Evolutionary conservation across 2,113 vertebrate species (phyloP).

Genomic region (Pachypanchax playfairii): DNA sequence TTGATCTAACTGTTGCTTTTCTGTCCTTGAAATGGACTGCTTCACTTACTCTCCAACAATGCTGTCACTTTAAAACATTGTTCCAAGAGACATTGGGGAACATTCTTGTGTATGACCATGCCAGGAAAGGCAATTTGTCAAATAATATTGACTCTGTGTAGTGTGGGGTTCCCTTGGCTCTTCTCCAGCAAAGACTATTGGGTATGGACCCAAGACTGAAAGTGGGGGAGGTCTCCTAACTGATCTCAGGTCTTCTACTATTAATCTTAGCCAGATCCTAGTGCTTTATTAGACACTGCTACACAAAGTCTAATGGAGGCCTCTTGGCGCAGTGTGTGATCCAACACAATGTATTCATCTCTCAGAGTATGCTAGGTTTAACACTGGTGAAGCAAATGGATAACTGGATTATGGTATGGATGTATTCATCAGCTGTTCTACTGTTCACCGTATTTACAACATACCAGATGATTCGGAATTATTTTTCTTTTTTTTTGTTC

Average conservation of each 20-base stretch:
- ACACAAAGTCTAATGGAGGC: slow-evolving; percentile 64
- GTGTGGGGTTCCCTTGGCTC: slow-evolving; percentile 61
- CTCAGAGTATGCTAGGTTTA: slow-evolving; percentile 37
- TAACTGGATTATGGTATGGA: slow-evolving; percentile 15
- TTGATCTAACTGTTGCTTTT: slow-evolving; percentile 44
- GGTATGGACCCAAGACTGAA: slow-evolving; percentile 49
- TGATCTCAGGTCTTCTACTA: slow-evolving; percentile 61
- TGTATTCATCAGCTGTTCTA: slow-evolving; percentile 16
- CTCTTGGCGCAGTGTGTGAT: slow-evolving; percentile 42
- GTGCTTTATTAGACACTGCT: slow-evolving; percentile 59
- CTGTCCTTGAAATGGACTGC: slow-evolving; percentile 47
- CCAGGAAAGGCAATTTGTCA: slow-evolving; percentile 77
- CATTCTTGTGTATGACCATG: slow-evolving; percentile 67
- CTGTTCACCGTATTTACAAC: slow-evolving; percentile 13
- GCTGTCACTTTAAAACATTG: slow-evolving; percentile 55
- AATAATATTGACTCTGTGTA: slow-evolving; percentile 75
- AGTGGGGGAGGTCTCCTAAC: slow-evolving; percentile 65
- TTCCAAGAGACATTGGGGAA: slow-evolving; percentile 57
- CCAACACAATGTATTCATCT: slow-evolving; percentile 64
- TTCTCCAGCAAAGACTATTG: slow-evolving; percentile 61
- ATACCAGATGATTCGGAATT: neutral
- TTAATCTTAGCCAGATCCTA: slow-evolving; percentile 68
- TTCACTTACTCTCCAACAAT: slow-evolving; percentile 43
- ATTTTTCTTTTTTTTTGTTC: neutral
- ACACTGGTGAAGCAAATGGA: slow-evolving; percentile 37